Percentiles rank a stretch among this genome's conserved stretches.
Conservation (phyloP, 1,140 invertebrate species). For the Hydropsyche tenuis region DNA sequence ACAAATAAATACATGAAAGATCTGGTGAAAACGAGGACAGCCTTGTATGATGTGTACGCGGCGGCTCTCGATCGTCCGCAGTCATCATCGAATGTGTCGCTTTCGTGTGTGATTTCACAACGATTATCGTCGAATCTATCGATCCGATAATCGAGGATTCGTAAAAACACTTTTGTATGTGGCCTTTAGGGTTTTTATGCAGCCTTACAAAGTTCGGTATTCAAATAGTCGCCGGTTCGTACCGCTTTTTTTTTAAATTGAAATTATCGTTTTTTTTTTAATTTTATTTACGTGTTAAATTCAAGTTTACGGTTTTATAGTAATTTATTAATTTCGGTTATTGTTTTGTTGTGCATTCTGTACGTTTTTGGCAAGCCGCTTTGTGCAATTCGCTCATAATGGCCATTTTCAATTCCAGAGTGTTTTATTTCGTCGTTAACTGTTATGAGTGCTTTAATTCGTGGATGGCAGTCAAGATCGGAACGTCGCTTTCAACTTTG, state of each 20-base stretch:
- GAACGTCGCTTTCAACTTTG: no score
- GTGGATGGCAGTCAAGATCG: no score
- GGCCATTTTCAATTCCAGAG: no score
- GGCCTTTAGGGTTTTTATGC: not conserved
- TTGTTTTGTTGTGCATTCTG: not conserved
- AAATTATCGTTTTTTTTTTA: not conserved
- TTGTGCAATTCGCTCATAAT: no score
- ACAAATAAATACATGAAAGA: slow-evolving; percentile 25
- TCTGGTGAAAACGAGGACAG: slow-evolving; percentile 28
- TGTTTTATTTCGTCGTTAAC: no score
- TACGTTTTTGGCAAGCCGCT: not conserved
- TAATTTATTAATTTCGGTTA: not conserved
- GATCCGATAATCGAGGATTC: not conserved
- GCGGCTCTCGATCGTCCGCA: slow-evolving; percentile 8
- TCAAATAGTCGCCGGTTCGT: not conserved
- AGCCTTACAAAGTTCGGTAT: not conserved
- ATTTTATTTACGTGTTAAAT: not conserved
- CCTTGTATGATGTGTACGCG: slow-evolving; percentile 4
- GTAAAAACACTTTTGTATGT: not conserved
- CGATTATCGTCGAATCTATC: slow-evolving; percentile 6
- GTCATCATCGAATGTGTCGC: slow-evolving; percentile 12
- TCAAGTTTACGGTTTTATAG: not conserved
- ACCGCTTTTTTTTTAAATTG: not conserved
- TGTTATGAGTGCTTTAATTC: no score
- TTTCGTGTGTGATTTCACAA: slow-evolving; percentile 16